These are phyloP conservation scores for Eptesicus fuscus DNA, from an alignment of 2,113 vertebrate genomes.

Conservation along the genomic window DNA sequence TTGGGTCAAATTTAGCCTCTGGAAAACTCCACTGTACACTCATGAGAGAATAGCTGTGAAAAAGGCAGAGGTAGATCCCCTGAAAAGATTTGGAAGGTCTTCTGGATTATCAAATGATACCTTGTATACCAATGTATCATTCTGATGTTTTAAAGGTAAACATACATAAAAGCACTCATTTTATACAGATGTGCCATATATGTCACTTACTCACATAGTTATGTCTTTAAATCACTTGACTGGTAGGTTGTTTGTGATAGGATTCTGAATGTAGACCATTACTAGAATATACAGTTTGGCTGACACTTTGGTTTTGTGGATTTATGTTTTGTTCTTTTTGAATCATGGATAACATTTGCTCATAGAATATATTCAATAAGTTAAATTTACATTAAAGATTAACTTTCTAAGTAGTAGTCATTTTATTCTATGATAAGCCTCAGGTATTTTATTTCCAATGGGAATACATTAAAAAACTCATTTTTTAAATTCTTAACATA, in stretches of 20 bases:
- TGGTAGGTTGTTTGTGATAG: not conserved
- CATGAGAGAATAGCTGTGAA: not conserved
- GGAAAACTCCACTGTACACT: not conserved
- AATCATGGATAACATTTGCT: not conserved
- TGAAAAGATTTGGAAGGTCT: not conserved
- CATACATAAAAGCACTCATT: not conserved
- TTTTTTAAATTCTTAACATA: not conserved
- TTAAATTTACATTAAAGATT: slow-evolving; percentile 1
- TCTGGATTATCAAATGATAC: not conserved
- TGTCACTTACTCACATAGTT: not conserved
- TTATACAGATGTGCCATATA: not conserved
- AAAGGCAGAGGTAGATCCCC: not conserved
- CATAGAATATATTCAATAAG: not conserved
- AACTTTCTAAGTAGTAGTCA: not conserved
- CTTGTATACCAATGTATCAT: not conserved
- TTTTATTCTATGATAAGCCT: not conserved
- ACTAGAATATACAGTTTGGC: not conserved
- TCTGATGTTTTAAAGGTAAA: not conserved
- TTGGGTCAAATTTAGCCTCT: not conserved
- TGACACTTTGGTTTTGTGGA: not conserved
- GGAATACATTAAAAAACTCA: not conserved
- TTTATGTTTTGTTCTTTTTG: not conserved
- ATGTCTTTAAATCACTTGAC: not conserved
- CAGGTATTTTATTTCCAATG: not conserved
- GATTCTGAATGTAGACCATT: not conserved